Evolutionary conservation across 1,140 invertebrate species (phyloP).

Genomic region (Magallana gigas): DNA sequence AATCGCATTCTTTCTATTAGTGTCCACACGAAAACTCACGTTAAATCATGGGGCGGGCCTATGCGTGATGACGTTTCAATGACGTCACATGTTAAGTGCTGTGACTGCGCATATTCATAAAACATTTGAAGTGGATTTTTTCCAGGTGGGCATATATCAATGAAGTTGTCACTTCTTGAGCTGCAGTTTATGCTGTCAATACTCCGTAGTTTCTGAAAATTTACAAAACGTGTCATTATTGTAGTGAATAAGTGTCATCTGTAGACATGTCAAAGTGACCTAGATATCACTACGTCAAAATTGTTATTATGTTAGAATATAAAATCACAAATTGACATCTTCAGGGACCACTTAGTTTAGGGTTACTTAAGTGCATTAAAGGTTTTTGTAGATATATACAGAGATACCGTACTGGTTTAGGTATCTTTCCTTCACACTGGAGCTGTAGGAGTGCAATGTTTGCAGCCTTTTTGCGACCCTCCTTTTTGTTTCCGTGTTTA

Average conservation of each 20-base stretch:
- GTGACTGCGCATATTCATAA: background rate
- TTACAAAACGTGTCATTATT: too few relatives aligned
- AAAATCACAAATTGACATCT: too few relatives aligned
- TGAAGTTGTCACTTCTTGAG: background rate
- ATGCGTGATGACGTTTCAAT: background rate
- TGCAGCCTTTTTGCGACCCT: conserved; percentile 73
- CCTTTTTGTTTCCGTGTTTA: conserved; percentile 73
- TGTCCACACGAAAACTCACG: background rate
- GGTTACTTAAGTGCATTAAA: too few relatives aligned
- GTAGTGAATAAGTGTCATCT: too few relatives aligned
- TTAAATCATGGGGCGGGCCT: background rate
- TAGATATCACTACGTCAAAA: too few relatives aligned
- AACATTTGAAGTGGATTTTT: conserved; percentile 19
- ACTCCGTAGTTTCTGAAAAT: too few relatives aligned
- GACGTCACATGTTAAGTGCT: background rate
- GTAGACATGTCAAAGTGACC: too few relatives aligned
- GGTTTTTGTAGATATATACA: too few relatives aligned
- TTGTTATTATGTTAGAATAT: too few relatives aligned
- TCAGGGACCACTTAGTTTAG: too few relatives aligned
- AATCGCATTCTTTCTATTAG: too few relatives aligned
- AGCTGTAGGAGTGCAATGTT: conserved; percentile 69
- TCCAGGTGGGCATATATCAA: conserved; percentile 2
- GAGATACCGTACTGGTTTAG: background rate
- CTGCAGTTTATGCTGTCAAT: background rate
- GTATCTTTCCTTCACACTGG: conserved; percentile 64